Evolutionary conservation across 2,113 vertebrate species (phyloP), one percentile per base, ranked within the genome.

Genomic region (Vireo altiloquus): DNA sequence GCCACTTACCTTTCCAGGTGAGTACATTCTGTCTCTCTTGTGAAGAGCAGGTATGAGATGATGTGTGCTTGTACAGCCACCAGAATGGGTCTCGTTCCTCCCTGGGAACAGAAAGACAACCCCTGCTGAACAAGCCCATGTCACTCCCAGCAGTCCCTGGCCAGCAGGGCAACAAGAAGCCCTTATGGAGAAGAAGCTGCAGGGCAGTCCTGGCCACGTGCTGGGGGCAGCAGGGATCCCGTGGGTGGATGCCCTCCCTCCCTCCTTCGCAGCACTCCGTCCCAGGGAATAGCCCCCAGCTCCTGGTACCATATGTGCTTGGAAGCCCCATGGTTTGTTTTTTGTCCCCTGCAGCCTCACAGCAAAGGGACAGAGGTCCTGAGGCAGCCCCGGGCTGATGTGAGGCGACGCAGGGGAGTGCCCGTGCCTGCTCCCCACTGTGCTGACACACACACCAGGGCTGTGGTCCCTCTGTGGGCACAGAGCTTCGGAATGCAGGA

Each of bases 51-150:
- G 88, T 98, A 50, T 87, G 98, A 98, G 89, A 99, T 97, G 92
- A 99, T 75, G 23, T 97, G 93, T 2, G 98, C 98, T 90, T 99
- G 99, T 4, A 99, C 96, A 3, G 97, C 98, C 97, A 98, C 99
- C 97, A 99, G 98, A 71, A 99, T 60, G 39, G 98, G 95, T 69
- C 85, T 93, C 5, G 97, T 76, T 61, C 98, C 98, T 18, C 97
- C 98, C 99, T 99, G 14, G 66, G 74, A 54, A 42, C n/a, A 88
- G 59, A 61, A 35, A 9, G 66, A 37, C 30, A 80, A 1, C 17
- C 13, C 19, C 35, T 12, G 44, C 21, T 21, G 30, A 22, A 13
- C 1, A 0, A 27, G 64, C 19, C 9, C 1, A 0, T 2, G 64
- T 1, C 3, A 7, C 4, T n/a, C 16, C 6, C 5, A 8, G 65